These are phyloP conservation scores for Habrosyne pyritoides DNA, from an alignment of 2,888 invertebrate species.

Conservation along the genomic window DNA sequence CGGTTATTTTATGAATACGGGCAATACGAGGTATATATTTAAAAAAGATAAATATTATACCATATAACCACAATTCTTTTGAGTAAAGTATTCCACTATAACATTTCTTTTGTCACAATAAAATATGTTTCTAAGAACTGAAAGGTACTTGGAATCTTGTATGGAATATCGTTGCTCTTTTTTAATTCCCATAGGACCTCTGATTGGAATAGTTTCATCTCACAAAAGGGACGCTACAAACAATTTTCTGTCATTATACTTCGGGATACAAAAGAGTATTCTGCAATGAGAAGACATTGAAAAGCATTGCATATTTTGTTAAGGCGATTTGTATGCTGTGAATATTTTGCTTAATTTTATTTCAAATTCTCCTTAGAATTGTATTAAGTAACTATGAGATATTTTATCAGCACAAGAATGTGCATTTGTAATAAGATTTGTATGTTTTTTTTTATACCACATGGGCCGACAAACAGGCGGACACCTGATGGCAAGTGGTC, in stretches of 20 bases:
- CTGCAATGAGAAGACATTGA: constrained; percentile 45
- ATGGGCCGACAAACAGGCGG: too few relatives aligned
- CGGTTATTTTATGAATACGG: too few relatives aligned
- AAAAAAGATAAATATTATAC: too few relatives aligned
- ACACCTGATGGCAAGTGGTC: too few relatives aligned
- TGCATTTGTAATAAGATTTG: too few relatives aligned
- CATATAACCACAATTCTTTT: too few relatives aligned
- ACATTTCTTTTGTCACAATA: not conserved
- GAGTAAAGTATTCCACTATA: too few relatives aligned
- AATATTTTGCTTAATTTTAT: constrained; percentile 2
- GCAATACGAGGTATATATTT: too few relatives aligned
- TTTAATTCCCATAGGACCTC: constrained; percentile 50
- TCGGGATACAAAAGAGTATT: constrained; percentile 56
- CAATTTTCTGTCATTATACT: constrained; percentile 72
- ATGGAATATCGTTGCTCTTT: constrained; percentile 18
- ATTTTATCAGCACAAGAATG: too few relatives aligned
- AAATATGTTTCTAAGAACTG: not conserved
- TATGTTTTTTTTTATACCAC: too few relatives aligned
- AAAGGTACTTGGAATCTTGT: not conserved
- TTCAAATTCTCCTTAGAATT: constrained; percentile 9
- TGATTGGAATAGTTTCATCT: constrained; percentile 63
- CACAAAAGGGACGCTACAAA: constrained; percentile 56
- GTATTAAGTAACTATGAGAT: too few relatives aligned
- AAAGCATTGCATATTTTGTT: constrained; percentile 50
- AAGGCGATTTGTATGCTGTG: constrained; percentile 39